These are phyloP conservation scores for Simalia tracyae DNA, from an alignment of 2,797 vertebrate genomes.

Conservation along the genomic window DNA sequence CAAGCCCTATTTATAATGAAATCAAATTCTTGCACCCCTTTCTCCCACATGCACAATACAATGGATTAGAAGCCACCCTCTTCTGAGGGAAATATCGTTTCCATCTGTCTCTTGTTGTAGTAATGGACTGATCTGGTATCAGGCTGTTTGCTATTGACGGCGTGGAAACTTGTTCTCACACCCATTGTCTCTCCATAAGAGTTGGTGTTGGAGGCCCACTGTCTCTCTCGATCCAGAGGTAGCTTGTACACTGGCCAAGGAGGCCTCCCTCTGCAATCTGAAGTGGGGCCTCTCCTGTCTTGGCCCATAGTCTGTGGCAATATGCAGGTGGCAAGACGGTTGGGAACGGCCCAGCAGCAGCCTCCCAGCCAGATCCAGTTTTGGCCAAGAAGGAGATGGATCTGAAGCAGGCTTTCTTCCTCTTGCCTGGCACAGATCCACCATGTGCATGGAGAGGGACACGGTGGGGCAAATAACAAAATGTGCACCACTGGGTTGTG, in stretches of 20 bases:
- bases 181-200: not conserved
- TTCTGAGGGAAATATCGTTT: not conserved
- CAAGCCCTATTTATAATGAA: not conserved
- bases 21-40: not conserved
- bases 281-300: not conserved
- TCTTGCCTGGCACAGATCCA: not conserved
- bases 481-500: not conserved
- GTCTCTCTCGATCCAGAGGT: not conserved
- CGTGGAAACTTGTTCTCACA: accelerated
- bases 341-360: not conserved
- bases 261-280: not conserved
- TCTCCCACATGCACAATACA: not conserved
- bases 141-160: not conserved
- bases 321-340: not conserved
- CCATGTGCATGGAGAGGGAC: not conserved
- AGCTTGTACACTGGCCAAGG: not conserved
- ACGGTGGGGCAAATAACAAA: not conserved
- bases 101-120: not conserved
- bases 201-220: not conserved
- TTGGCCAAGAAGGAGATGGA: not conserved
- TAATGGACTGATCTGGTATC: not conserved
- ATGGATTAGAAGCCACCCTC: not conserved
- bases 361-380: not conserved
- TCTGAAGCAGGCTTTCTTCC: not conserved
- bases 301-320: not conserved